These are phyloP conservation scores for Augochlora pura DNA, from an alignment of 1,140 invertebrate genomes.

Conservation along the genomic window DNA sequence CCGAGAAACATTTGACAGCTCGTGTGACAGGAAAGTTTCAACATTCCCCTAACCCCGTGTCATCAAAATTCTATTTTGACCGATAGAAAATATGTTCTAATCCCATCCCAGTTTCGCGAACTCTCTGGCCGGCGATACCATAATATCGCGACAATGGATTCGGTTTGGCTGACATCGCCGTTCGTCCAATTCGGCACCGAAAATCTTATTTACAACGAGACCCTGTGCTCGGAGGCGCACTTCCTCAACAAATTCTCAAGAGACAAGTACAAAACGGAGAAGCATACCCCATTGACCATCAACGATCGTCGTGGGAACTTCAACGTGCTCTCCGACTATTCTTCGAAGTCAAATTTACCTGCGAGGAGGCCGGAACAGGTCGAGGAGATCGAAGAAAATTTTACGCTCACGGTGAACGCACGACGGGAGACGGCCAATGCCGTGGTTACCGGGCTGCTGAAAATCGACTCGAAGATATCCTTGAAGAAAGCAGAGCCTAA, in stretches of 20 bases:
- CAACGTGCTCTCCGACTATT: no score
- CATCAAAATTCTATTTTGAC: not conserved
- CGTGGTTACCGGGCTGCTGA: not conserved
- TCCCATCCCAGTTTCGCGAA: rapidly evolving
- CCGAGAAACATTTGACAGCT: slow-evolving; percentile 16
- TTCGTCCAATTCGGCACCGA: not conserved
- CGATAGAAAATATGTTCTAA: not conserved
- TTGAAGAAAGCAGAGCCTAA: not conserved
- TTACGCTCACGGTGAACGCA: not conserved
- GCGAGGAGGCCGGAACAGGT: not conserved
- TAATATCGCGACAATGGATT: not conserved
- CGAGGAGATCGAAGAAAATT: not conserved
- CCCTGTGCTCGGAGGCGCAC: not conserved
- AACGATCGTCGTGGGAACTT: not conserved
- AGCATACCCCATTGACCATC: not conserved
- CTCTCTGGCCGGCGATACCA: no score
- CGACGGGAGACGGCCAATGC: not conserved
- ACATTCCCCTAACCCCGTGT: slow-evolving; percentile 12
- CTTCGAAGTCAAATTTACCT: no score
- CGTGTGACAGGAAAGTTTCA: not conserved
- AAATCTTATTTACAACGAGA: not conserved
- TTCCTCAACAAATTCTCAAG: not conserved
- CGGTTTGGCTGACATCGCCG: not conserved
- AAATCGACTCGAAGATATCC: not conserved
- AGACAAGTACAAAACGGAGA: not conserved